Evolutionary conservation across 2,113 vertebrate genomes (phyloP).

Genomic region (Muntiacus reevesi): DNA sequence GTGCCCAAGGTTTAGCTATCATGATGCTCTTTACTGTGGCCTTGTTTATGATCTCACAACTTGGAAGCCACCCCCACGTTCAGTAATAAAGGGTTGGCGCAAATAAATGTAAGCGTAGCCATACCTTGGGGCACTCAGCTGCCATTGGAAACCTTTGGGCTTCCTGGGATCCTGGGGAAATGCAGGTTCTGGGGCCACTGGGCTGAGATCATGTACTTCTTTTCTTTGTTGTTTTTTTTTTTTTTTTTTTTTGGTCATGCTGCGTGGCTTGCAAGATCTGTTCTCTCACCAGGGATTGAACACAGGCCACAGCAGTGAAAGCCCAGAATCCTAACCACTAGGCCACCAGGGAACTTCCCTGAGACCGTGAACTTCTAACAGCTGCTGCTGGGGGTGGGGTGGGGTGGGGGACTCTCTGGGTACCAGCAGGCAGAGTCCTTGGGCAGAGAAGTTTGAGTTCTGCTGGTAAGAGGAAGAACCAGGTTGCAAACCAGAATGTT

Average conservation of each 20-base stretch:
- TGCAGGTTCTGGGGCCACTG: fast-evolving
- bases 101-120: fast-evolving
- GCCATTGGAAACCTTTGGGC: neutral
- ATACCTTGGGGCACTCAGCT: fast-evolving
- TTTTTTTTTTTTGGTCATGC: neutral
- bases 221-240: neutral
- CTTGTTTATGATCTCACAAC: no score
- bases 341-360: neutral
- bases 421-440: fast-evolving
- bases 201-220: neutral
- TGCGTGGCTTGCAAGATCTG: neutral
- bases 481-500: neutral
- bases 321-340: neutral
- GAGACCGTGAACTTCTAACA: neutral
- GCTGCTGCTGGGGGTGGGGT: neutral
- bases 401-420: neutral
- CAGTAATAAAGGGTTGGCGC: neutral
- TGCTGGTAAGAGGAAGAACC: neutral
- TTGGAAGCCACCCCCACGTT: neutral
- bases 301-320: neutral
- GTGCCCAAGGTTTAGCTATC: neutral
- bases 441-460: neutral
- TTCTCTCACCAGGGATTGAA: neutral
- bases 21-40: fast-evolving
- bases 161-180: neutral